Conservation (phyloP, 2,113 vertebrate species). For the Melospiza melodia region DNA sequence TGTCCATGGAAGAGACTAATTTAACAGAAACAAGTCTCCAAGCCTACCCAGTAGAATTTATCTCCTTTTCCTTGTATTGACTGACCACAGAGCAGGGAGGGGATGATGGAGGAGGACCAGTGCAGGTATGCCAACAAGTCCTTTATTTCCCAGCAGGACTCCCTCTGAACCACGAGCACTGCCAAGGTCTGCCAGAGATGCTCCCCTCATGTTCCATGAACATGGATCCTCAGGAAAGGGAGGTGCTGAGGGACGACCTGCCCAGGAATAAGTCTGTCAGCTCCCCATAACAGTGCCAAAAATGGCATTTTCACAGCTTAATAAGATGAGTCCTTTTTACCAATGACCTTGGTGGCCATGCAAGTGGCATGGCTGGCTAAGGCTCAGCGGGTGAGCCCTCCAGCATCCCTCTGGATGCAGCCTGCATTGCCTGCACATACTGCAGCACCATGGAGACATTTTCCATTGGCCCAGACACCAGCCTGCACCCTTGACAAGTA, state of each 20-base stretch:
- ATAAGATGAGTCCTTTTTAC: neutral
- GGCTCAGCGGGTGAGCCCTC: accelerated
- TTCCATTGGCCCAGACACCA: accelerated
- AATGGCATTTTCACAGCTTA: neutral
- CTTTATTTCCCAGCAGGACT: neutral
- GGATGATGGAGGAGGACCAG: neutral
- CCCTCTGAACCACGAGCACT: neutral
- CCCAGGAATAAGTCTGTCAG: neutral
- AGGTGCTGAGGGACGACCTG: neutral
- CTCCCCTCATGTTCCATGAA: neutral
- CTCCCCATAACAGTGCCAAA: neutral
- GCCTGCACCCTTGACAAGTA: neutral
- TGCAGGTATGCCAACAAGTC: accelerated
- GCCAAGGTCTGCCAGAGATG: neutral
- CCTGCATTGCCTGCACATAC: neutral
- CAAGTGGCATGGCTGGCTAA: neutral
- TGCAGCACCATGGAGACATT: neutral
- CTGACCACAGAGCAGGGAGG: neutral
- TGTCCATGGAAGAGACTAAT: neutral
- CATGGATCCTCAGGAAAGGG: accelerated
- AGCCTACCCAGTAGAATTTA: neutral
- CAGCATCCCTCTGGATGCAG: neutral
- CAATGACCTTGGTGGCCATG: neutral
- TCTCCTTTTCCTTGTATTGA: neutral
- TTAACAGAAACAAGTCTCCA: neutral